phyloP scores from a whole-genome alignment of 2,797 vertebrate species.

The Xiphophorus birchmanni region DNA sequence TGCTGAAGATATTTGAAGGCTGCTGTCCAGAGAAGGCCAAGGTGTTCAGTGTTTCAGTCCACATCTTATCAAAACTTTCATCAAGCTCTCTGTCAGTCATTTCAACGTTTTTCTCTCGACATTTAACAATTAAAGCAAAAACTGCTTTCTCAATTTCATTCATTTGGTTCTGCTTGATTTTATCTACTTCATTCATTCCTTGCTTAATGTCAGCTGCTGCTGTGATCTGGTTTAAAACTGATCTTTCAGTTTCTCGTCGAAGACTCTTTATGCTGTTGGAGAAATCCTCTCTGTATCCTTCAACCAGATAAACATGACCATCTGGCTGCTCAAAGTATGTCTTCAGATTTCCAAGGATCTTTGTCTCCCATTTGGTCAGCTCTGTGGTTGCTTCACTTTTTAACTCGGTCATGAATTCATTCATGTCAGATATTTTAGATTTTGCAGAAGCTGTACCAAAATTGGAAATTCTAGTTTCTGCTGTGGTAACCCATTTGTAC shows the following conservation, averaged over 20 bases:
- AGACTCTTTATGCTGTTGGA: too few relatives aligned
- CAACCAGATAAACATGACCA: constrained; percentile 66
- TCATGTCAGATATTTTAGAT: constrained; percentile 12
- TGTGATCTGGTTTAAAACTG: too few relatives aligned
- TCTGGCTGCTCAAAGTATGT: constrained; percentile 68
- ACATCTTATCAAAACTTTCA: constrained; percentile 63
- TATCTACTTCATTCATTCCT: too few relatives aligned
- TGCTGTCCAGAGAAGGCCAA: constrained; percentile 10
- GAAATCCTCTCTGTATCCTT: constrained; percentile 49
- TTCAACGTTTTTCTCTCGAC: constrained; percentile 10
- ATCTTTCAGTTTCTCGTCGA: too few relatives aligned
- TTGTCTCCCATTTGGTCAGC: constrained; percentile 35
- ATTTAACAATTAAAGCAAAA: constrained; percentile 41
- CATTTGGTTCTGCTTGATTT: too few relatives aligned
- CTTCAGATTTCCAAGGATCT: constrained; percentile 46
- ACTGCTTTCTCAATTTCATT: constrained; percentile 14
- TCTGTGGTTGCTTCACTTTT: too few relatives aligned
- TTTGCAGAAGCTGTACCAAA: constrained; percentile 16
- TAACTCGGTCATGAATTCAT: too few relatives aligned
- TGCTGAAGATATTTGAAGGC: neutral
- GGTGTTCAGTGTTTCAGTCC: constrained; percentile 43
- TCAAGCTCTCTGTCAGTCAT: constrained; percentile 30
- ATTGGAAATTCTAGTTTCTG: constrained; percentile 7
- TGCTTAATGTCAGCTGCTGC: too few relatives aligned
- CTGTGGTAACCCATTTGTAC: too few relatives aligned